phyloP scores from a whole-genome alignment of 2,797 vertebrate species.

The Galagoides demidoff region DNA sequence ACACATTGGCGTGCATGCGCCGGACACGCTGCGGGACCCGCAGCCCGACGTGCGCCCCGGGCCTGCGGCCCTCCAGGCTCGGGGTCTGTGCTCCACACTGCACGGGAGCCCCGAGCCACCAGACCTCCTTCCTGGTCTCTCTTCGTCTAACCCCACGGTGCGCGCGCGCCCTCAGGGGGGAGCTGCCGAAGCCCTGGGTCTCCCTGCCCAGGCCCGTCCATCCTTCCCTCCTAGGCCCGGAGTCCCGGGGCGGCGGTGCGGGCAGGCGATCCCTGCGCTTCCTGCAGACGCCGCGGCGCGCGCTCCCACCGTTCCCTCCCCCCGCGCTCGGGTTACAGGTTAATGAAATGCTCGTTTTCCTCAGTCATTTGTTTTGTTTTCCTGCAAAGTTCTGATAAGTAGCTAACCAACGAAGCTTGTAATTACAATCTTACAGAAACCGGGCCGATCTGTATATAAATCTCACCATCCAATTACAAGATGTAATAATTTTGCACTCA shows the following conservation, averaged over 20 bases:
- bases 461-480: conserved; percentile 99
- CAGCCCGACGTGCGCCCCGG: neutral
- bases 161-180: neutral
- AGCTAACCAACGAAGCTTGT: conserved; percentile 99
- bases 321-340: conserved; percentile 99
- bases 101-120: neutral
- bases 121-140: neutral
- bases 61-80: neutral
- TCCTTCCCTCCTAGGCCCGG: conserved; percentile 4
- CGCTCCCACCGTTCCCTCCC: conserved; percentile 79
- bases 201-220: neutral
- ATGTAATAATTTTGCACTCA: conserved; percentile 99
- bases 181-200: neutral
- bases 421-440: conserved; percentile 99
- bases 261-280: conserved; percentile 45
- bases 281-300: conserved; percentile 56
- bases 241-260: neutral
- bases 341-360: conserved; percentile 99
- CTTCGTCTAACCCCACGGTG: neutral
- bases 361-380: conserved; percentile 99
- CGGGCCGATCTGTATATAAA: conserved; percentile 99
- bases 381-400: conserved; percentile 99
- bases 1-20: neutral
- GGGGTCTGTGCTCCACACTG: neutral
- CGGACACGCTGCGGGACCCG: neutral